Evolutionary conservation across 2,113 vertebrate genomes (phyloP), one percentile per base, ranked within the genome.

Genomic region (Steatornis caripensis): DNA sequence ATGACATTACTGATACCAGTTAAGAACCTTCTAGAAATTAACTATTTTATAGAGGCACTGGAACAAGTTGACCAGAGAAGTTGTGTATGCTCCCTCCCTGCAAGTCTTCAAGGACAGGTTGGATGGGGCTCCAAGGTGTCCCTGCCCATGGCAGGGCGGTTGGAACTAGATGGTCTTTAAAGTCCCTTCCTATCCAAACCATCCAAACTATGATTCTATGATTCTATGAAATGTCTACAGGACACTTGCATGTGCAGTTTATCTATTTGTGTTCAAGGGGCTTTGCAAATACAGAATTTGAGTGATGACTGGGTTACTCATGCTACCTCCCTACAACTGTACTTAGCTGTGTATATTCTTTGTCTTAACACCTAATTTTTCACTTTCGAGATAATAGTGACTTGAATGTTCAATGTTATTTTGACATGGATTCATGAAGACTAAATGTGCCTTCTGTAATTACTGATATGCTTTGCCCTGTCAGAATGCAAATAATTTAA

Each of bases 361-460:
- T 88, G 36, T 48, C 45, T 84, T 46, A 97, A 58, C 72, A 94
- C 20, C 64, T 96, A 94, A 79, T 87, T 94, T 90, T 92, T 97
- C 91, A 93, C 53, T 93, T 96, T 83, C 76, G 53, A 88, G 87
- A 95, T 96, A 95, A 94, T 84, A n/a, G 43, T 81, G 71, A 79
- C 82, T 87, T 43, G 79, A 93, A 76, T 77, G 74, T 54, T 84
- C 78, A 89, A 2, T 87, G 65, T 13, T 74, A 30, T 89, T 95
- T 89, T 96, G 87, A 94, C 72, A 90, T 30, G 36, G 51, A 76
- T 70, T 90, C 4, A 3, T 71, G 51, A 85, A 91, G 48, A 75
- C 54, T 75, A 90, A 95, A 68, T 86, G 79, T 90, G 41, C 9
- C 89, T 82, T 77, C 72, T 89, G 61, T 72, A 70, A 57, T 89